Evolutionary conservation across 2,888 invertebrate genomes (phyloP), one percentile per base, ranked within the genome.

Genomic region (Platynereis dumerilii): DNA sequence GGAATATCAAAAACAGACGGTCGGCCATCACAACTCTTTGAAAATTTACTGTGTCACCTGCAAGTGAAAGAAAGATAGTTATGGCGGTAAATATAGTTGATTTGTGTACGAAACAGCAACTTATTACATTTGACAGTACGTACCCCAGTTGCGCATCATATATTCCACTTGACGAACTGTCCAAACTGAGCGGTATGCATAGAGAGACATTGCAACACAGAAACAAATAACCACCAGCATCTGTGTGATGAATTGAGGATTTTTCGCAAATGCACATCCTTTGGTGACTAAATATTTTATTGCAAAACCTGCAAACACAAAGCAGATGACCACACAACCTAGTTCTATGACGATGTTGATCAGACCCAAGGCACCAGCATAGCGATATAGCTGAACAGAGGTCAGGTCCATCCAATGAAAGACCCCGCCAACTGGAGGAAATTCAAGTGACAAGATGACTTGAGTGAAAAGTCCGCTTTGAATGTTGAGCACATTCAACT

Each of bases 371-470:
- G 12, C 42, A 42, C 12, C 42, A 12, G 15, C 54, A 58, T 65
- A 65, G 2, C 65, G 27, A 26, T 65, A 65, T 57, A 65, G 34
- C 10, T 42, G 42, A 10, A 42, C 42, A 10, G 42, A 12, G 42
- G 10, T 17, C 42, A 42, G 12, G 10, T 10, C 17, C 17, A 12
- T 17, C 42, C 42, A 42, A 12, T 42, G 10, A 10, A 10, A 42
- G 10, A 42, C 42, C 17, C 12, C 42, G 17, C 42, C 42, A 42
- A 42, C 42, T 12, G 42, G 42, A 42, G 42, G 42, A 17, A 42
- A 42, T 17, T 42, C 42, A 42, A 12, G 17, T 17, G 22, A 48
- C n/a, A 48, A n/a, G 20, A 48, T 48, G 20, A 48, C 48, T 22
- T 20, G n/a, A 48, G 20, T 48, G 17, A 48, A 48, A 20, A 48